A percentile compares a stretch with the other conserved stretches of the same genome.
phyloP scores from a whole-genome alignment of 2,888 invertebrate species.

The Melolontha melolontha region DNA sequence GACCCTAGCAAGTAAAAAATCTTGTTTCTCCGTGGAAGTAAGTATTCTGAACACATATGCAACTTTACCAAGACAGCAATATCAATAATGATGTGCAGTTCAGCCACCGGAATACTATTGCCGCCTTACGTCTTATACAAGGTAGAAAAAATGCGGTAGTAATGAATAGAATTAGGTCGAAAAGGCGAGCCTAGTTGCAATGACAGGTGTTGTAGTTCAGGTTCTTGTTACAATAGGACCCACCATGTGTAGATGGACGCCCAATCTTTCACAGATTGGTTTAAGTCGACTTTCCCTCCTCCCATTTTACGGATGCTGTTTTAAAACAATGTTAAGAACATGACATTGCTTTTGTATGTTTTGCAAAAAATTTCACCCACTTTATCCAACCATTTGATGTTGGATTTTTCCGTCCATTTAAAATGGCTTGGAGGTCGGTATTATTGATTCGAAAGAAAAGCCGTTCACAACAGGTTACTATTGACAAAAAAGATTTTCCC shows the following conservation, averaged over 20 bases:
- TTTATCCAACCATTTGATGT: too few species aligned
- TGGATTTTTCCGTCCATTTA: too few species aligned
- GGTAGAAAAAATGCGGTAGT: slow-evolving; percentile 47
- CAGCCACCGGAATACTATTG: slow-evolving; percentile 50
- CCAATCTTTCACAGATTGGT: slow-evolving; percentile 2
- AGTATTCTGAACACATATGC: slow-evolving; percentile 53
- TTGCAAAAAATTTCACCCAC: too few species aligned
- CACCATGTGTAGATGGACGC: not conserved
- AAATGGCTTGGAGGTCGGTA: too few species aligned
- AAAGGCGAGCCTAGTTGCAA: slow-evolving; percentile 30
- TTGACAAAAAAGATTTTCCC: too few species aligned
- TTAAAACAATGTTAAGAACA: too few species aligned
- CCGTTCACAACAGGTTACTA: too few species aligned
- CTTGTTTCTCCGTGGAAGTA: slow-evolving; percentile 42
- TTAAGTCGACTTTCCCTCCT: not conserved
- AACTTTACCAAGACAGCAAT: slow-evolving; percentile 53
- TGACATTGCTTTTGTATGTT: too few species aligned
- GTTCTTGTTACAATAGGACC: not conserved
- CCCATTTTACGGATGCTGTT: too few species aligned
- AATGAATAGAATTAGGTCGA: slow-evolving; percentile 53
- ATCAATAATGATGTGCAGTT: slow-evolving; percentile 52
- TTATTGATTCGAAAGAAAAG: too few species aligned
- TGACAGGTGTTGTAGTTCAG: slow-evolving; percentile 24
- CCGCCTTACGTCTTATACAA: slow-evolving; percentile 52
- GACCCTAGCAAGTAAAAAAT: slow-evolving; percentile 50